Base-by-base conservation (phyloP, 2,888 invertebrate genomes). In the Serripes groenlandicus region DNA sequence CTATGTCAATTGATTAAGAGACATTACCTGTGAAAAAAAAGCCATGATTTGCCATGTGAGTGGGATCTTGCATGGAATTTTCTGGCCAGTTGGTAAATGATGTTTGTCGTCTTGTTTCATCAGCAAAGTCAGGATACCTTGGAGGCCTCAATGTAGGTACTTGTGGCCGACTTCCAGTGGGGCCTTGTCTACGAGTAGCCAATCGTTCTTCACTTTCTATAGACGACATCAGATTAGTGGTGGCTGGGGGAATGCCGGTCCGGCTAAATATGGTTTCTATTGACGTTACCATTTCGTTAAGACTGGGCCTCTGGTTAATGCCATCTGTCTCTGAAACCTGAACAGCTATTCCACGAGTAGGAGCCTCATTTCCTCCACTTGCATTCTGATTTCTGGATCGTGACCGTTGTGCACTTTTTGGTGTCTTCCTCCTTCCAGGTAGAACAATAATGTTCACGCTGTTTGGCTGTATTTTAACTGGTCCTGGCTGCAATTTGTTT, bases 1-100 rank as follows among this genome's bases (percentile, higher is more conserved):
- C n/a, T n/a, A n/a, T n/a, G n/a, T n/a, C n/a, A n/a, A n/a, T n/a
- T n/a, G n/a, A n/a, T n/a, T n/a, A n/a, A n/a, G n/a, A n/a, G n/a
- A n/a, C n/a, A n/a, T 18, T 68, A 82, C 85, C 85, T 60, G 85
- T 82, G 37, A 64, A 85, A 52, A 80, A 85, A 56, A 85, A 85
- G 15, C 85, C 85, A 60, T 82, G 80, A 7, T 75, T 56, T 34
- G 74, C 75, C 81, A 85, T 82, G 28, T 71, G 49, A 5, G 69
- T 52, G 11, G 82, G 35, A 49, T 82, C 77, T 52, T 85, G 85
- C 28, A 72, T 71, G 7, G 77, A 64, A 32, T 15, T 60, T 23
- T 76, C 3, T 18, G 85, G 82, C 85, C 85, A 85, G 49, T 70
- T 71, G 1, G 68, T 54, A 34, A 80, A 85, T 15, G 80, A 75